Evolutionary conservation across 1,140 invertebrate genomes (phyloP), one percentile per base, ranked within the genome.

Genomic region (Cydia amplana): DNA sequence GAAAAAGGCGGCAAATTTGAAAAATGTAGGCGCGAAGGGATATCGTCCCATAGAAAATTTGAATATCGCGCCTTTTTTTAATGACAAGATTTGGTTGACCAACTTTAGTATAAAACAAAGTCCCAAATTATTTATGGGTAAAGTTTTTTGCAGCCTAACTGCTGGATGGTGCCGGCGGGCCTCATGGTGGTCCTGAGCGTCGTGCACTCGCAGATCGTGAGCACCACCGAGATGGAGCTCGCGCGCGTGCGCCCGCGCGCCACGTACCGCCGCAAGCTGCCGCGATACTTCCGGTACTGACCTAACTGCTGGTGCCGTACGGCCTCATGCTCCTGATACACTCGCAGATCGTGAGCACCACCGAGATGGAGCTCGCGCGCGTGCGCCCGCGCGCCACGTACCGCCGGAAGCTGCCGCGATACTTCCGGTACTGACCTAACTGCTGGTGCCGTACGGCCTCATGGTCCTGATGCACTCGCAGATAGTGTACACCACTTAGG

Each of bases 191-290:
- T 96, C 40, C 93, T 99, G 55, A 97, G 96, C 80, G 93, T 97
- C 46, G 96, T 99, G 64, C 97, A 98, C 91, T 98, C 97, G 0
- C 97, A 99, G 91, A 98, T 98, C 76, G 97, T 97, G 2, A 96
- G 96, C 40, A 97, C 96, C 2, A 95, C 95, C 78, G 91, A 92
- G 76, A 87, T 92, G 89, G 91, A 92, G 75, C 79, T 92, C 2
- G 91, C 87, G 0, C 81, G 89, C 51, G 89, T 92, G 83, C 84
- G 88, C 4, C 90, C 92, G 1, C 83, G 90, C 3, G 85, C 89
- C 6, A 87, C 87, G 2, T 91, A 84, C 78, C 79, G 88, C 25
- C 82, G 93, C 77, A 93, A 93, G 79, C 74, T 92, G 67, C 88
- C 90, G 0, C 76, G 89, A 74, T 90, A 90, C 82, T 91, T 92